These are phyloP conservation scores for Sarcophaga peregrina DNA, from an alignment of 1,140 invertebrate genomes.

Conservation along the genomic window DNA sequence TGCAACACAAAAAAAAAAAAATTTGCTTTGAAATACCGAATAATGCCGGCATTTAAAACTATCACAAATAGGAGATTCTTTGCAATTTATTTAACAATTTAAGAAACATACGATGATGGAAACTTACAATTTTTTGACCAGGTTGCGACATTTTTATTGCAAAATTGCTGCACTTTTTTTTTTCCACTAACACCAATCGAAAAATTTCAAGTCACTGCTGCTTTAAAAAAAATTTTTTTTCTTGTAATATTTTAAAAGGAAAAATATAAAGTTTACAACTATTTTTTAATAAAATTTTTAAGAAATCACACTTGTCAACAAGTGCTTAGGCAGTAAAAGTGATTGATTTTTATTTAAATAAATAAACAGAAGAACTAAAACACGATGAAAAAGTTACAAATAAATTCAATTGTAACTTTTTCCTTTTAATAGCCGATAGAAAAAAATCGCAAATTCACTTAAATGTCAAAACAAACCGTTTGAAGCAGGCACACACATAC, in stretches of 20 bases:
- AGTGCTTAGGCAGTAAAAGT: constrained; percentile 5
- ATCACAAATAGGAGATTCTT: background rate
- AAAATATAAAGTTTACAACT: background rate
- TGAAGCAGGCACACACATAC: background rate
- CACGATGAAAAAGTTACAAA: constrained; percentile 11
- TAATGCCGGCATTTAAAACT: background rate
- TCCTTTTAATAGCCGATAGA: background rate
- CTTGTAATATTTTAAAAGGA: background rate
- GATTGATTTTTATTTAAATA: background rate
- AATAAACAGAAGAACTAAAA: constrained; percentile 3
- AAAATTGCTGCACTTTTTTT: background rate
- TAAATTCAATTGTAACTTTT: constrained; percentile 10
- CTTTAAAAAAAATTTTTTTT: background rate
- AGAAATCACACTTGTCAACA: constrained; percentile 29
- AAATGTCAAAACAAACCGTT: constrained; percentile 19
- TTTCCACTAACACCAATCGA: background rate
- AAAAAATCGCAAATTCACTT: constrained; percentile 39
- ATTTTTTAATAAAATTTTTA: background rate
- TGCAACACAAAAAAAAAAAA: background rate
- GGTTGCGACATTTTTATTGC: constrained; percentile 25
- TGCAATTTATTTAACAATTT: background rate
- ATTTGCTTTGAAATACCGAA: background rate
- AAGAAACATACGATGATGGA: background rate
- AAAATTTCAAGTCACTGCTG: background rate
- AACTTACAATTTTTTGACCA: constrained; percentile 36